Evolutionary conservation across 1,140 invertebrate species (phyloP), one percentile per base, ranked within the genome.

Genomic region (Drosophila oshimai): DNA sequence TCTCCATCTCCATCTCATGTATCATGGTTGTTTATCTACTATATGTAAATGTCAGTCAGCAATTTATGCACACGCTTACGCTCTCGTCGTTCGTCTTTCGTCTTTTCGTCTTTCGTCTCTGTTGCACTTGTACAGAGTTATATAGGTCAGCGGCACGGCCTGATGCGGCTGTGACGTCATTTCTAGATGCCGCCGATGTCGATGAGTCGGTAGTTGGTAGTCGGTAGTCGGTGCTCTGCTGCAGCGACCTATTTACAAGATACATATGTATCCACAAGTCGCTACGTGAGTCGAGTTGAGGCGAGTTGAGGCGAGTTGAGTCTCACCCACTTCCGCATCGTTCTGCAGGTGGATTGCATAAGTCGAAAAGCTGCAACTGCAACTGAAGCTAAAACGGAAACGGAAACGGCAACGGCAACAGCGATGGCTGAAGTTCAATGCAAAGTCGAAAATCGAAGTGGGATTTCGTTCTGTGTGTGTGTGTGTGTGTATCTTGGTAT

Each of bases 91-190:
- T 12, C n/a, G 7, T 1, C 50, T 12, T n/a, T 12, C 20, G 10
- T 13, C 33, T 1, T 22, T 15, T 37, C 20, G 2, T 2, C 18
- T 18, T 18, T 42, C 17, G 4, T 28, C 44, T 44, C 46, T 54
- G 41, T 74, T 45, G 24, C 31, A 49, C 46, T 36, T 42, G 39
- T 37, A n/a, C n/a, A n/a, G 24, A 46, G 15, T 36, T 81, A 87
- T 81, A 87, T 86, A 76, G 81, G 81, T 86, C 81, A 86, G 76
- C 81, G 81, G 76, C 81, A 86, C 81, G 26, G 57, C 46, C 49
- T 51, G 68, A 60, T 47, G 68, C 68, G 54, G 61, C 61, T 45
- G 73, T 86, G 81, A 86, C 81, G 81, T 86, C 80, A 86, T 86
- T 71, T 74, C 76, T 53, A 64, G 46, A 54, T 57, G 46, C 58